Evolutionary conservation across 2,113 vertebrate species (phyloP).

Genomic region (Origma solitaria): DNA sequence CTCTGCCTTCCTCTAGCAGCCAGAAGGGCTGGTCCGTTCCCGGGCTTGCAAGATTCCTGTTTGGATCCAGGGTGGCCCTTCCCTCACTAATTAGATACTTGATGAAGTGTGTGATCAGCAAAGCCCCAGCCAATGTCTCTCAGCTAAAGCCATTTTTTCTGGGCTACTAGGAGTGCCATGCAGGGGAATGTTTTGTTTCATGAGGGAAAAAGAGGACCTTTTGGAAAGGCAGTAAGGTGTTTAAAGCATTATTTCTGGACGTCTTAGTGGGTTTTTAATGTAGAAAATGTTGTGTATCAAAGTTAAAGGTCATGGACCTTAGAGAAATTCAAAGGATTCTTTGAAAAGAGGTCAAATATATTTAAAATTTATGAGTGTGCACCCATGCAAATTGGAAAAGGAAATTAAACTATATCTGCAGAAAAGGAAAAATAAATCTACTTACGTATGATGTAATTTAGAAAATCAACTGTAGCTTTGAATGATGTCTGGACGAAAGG

Average conservation of each 20-base stretch:
- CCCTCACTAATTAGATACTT: not conserved
- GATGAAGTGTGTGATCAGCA: not conserved
- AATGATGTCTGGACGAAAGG: not conserved
- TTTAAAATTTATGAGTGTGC: slow-evolving; percentile 45
- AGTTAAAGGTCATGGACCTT: slow-evolving; percentile 22
- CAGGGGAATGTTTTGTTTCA: not conserved
- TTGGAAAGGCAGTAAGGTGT: not conserved
- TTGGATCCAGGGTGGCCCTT: not conserved
- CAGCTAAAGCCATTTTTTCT: not conserved
- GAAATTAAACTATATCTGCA: slow-evolving; percentile 48
- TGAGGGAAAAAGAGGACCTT: not conserved
- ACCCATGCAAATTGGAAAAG: slow-evolving; percentile 50
- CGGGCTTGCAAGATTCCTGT: not conserved
- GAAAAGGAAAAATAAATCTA: slow-evolving; percentile 46
- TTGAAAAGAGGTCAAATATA: slow-evolving; percentile 29
- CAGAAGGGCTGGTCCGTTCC: accelerated
- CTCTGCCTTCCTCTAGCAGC: not conserved
- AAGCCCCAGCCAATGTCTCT: not conserved
- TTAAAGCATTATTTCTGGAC: not conserved
- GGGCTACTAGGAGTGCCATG: not conserved
- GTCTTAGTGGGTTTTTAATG: not conserved
- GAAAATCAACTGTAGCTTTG: slow-evolving; percentile 39
- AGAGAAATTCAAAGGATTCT: slow-evolving; percentile 39
- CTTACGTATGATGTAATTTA: slow-evolving; percentile 46
- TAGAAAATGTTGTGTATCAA: not conserved